Base-by-base conservation (phyloP, 2,797 vertebrate genomes). In the Salmo trutta region DNA sequence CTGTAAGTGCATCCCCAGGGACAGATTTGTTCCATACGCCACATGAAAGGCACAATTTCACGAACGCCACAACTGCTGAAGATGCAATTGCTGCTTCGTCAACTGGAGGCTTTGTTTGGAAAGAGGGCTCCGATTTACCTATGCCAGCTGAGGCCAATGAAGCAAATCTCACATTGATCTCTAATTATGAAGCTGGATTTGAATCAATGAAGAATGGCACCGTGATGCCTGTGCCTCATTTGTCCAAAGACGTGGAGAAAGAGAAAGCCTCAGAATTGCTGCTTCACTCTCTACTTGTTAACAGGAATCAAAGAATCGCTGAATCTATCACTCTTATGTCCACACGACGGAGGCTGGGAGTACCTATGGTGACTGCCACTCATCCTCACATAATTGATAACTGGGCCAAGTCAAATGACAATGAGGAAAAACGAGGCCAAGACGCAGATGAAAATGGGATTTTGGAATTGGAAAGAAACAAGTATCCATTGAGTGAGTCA, bases 321-420 rank as follows among this genome's bases (percentile, higher is more conserved):
- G 80, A 85, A 76, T 88, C 86, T 80, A 84, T 91, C 87, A 81
- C 81, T 83, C 74, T 73, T 83, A 84, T 64, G 76, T 85, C 82
- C 77, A 80, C 85, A 85, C 85, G 90, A 66, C 4, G 15, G 47
- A 78, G 73, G 77, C 71, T 36, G 66, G 31, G 5, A 68, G 29
- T 19, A 16, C 29, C 73, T 88, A 79, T 79, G 68, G 33, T 77
- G 73, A 91, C 91, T 86, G 79, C 82, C 89, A 87, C 88, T 83
- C 80, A 65, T 87, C 81, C 82, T 79, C 68, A 0, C 84, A 82
- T 86, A 88, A 91, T 81, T 89, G 86, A 92, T 92, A 84, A 91
- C 81, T 81, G 75, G 80, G 68, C 79, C 6, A 75, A 51, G 5
- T 77, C 33, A 72, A 67, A 88, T 82, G 47, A 82, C 80, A 83